Conservation (phyloP, 2,888 invertebrate genomes). For the Adineta ricciae region DNA sequence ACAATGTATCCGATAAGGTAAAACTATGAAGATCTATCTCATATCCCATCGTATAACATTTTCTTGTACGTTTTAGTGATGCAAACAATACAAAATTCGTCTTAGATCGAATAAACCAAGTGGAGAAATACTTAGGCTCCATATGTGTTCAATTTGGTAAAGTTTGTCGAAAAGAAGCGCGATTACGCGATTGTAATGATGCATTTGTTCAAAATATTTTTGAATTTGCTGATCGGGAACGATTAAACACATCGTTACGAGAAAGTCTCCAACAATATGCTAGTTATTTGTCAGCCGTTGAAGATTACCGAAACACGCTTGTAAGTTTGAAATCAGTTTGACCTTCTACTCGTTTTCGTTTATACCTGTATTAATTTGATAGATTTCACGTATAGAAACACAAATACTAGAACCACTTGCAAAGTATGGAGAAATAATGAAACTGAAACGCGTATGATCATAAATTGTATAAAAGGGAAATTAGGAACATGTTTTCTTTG, state of each 20-base stretch:
- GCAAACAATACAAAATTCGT: constrained; percentile 25
- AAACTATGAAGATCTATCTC: neutral
- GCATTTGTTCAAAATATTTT: constrained; percentile 22
- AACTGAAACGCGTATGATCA: constrained; percentile 25
- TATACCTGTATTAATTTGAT: neutral
- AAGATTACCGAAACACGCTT: constrained; percentile 32
- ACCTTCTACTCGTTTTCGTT: no score
- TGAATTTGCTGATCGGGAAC: constrained; percentile 31
- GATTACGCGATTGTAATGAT: constrained; percentile 29
- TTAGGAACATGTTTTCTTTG: neutral
- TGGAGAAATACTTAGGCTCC: constrained; percentile 28
- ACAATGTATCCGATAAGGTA: neutral
- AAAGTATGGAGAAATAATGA: constrained; percentile 31
- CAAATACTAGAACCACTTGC: constrained; percentile 27
- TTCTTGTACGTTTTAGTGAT: neutral
- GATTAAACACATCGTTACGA: constrained; percentile 28
- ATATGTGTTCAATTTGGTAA: constrained; percentile 30
- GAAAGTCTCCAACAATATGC: constrained; percentile 25
- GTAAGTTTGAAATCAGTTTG: neutral
- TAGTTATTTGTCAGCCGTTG: constrained; percentile 27
- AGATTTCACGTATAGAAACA: constrained; percentile 32
- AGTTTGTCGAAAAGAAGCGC: constrained; percentile 30
- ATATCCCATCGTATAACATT: neutral
- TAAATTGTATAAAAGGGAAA: neutral
- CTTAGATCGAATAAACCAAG: constrained; percentile 27